Conservation (phyloP, 2,888 invertebrate genomes). For the Acrobasis consociella region DNA sequence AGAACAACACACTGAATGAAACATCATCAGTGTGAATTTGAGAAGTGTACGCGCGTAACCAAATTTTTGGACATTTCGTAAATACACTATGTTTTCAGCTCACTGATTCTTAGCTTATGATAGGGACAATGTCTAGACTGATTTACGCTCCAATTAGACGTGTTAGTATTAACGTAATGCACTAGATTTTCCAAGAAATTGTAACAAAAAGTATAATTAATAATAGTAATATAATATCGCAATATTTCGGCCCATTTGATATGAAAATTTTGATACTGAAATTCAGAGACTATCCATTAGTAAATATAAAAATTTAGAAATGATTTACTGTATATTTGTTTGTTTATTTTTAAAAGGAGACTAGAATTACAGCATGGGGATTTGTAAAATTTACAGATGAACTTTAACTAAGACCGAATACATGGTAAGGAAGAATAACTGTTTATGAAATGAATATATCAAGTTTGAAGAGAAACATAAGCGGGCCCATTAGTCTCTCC, state of each 20-base stretch:
- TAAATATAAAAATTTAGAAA: constrained; percentile 52
- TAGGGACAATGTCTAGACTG: constrained; percentile 78
- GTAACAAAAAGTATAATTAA: constrained; percentile 54
- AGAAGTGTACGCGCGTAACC: no score
- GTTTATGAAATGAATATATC: no score
- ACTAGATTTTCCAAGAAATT: constrained; percentile 72
- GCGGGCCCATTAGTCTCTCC: no score
- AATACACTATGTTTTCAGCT: no score
- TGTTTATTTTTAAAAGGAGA: constrained; percentile 33
- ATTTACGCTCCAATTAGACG: constrained; percentile 74
- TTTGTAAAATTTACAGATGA: constrained; percentile 30
- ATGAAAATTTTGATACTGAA: constrained; percentile 59
- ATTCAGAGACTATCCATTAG: constrained; percentile 47
- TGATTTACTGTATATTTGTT: constrained; percentile 40
- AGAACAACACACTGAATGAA: no score
- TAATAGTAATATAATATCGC: constrained; percentile 57
- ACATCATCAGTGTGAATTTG: no score
- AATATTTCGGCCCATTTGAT: constrained; percentile 64
- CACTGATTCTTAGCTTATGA: constrained; percentile 51
- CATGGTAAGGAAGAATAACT: no score
- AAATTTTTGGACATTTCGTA: no score
- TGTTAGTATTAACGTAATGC: constrained; percentile 56
- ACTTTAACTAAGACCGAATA: no score
- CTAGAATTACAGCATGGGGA: constrained; percentile 40
- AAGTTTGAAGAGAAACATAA: no score